Percentiles rank a stretch among this genome's conserved stretches.
Conservation (phyloP, 2,888 invertebrate species). For the Stenoptilia bipunctidactyla region DNA sequence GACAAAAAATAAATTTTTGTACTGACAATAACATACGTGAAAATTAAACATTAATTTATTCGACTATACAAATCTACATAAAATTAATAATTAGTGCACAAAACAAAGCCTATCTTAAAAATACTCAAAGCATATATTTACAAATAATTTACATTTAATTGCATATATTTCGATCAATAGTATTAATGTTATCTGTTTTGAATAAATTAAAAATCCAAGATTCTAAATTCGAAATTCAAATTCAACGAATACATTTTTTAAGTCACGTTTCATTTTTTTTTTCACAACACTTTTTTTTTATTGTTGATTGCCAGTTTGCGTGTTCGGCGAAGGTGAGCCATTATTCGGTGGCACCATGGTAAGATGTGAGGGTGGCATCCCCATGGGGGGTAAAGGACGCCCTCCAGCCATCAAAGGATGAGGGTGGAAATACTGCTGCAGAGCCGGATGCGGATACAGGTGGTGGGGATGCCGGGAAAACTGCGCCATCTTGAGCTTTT, state of each 20-base stretch:
- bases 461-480: constrained; percentile 73
- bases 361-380: constrained; percentile 50
- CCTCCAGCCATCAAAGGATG: constrained; percentile 71
- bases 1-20: background rate
- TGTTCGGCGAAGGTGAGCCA: constrained; percentile 51
- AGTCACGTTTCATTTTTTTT: background rate
- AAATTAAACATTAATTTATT: background rate
- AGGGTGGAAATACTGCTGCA: constrained; percentile 75
- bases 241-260: background rate
- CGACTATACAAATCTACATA: constrained; percentile 19
- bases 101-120: constrained; percentile 21
- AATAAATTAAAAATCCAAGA: background rate
- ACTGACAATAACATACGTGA: background rate
- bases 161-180: background rate
- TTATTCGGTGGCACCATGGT: constrained; percentile 56
- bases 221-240: constrained; percentile 1
- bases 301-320: constrained; percentile 36
- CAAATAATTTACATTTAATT: constrained; percentile 33
- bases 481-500: constrained; percentile 90
- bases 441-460: constrained; percentile 69
- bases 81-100: constrained; percentile 16
- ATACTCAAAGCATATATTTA: constrained; percentile 24
- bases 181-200: background rate
- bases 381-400: constrained; percentile 58
- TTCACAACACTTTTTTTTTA: constrained; percentile 15